Percentiles rank a stretch among this genome's conserved stretches.
phyloP scores from a whole-genome alignment of 2,888 invertebrate species.

The Odontothrips loti region DNA sequence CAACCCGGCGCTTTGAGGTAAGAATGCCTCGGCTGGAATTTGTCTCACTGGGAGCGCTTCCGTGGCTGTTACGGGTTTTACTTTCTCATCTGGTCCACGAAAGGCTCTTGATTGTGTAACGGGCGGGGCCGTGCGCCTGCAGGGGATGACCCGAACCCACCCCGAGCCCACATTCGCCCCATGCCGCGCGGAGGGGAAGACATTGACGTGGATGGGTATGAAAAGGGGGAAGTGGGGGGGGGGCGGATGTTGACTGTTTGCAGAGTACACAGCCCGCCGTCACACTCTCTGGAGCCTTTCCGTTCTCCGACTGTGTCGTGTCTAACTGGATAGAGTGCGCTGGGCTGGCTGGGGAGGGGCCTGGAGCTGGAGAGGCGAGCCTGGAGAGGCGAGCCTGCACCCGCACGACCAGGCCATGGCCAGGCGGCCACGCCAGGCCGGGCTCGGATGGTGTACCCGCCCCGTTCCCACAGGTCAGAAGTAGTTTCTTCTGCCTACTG shows the following conservation, averaged over 20 bases:
- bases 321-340: neutral
- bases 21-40: neutral
- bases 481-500: neutral
- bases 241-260: constrained; percentile 5
- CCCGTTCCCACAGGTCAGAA: too few relatives aligned
- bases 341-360: too few relatives aligned
- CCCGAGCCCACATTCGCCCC: neutral
- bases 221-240: neutral
- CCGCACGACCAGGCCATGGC: too few relatives aligned
- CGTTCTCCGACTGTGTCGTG: constrained; percentile 6
- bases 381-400: too few relatives aligned
- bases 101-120: neutral
- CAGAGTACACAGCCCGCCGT: constrained; percentile 1
- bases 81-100: too few relatives aligned
- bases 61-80: neutral
- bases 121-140: neutral
- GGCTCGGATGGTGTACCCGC: too few relatives aligned
- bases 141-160: neutral
- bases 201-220: neutral
- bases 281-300: constrained; percentile 6
- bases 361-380: too few relatives aligned
- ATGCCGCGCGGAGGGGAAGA: neutral
- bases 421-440: too few relatives aligned
- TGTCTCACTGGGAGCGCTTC: neutral
- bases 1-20: neutral